These are phyloP conservation scores for Agonopterix subpropinquella DNA, from an alignment of 2,888 invertebrate genomes.

Conservation along the genomic window DNA sequence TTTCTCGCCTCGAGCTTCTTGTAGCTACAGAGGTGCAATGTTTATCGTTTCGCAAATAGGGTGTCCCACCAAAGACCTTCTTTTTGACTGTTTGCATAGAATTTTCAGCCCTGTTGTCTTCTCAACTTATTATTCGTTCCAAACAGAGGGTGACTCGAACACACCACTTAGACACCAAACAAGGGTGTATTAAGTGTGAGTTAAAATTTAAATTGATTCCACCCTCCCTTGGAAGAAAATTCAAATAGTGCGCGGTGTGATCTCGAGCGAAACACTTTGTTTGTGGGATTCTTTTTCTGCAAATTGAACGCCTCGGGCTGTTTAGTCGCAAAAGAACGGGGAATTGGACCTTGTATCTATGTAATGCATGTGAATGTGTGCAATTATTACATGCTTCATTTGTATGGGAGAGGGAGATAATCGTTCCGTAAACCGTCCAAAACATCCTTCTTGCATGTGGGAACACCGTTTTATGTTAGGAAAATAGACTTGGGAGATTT, in stretches of 20 bases:
- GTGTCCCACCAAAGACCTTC: too few species aligned
- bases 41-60: too few species aligned
- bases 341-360: slow-evolving; percentile 26
- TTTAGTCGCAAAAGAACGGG: slow-evolving; percentile 56
- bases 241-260: slow-evolving; percentile 73
- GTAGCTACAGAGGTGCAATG: too few species aligned
- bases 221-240: slow-evolving; percentile 64
- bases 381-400: slow-evolving; percentile 56
- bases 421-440: background rate
- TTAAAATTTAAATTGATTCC: slow-evolving; percentile 76
- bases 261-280: slow-evolving; percentile 64
- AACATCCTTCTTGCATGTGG: background rate
- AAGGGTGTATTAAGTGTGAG: slow-evolving; percentile 75
- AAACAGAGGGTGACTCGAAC: slow-evolving; percentile 72
- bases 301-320: slow-evolving; percentile 71
- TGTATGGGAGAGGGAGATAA: slow-evolving; percentile 29
- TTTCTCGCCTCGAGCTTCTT: too few species aligned
- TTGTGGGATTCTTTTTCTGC: slow-evolving; percentile 71
- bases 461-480: background rate
- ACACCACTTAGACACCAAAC: slow-evolving; percentile 76
- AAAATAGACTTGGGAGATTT: too few species aligned
- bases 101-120: slow-evolving; percentile 57
- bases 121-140: slow-evolving; percentile 65
- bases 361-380: slow-evolving; percentile 33
- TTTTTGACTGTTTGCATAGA: slow-evolving; percentile 17